Base-by-base conservation (phyloP, 2,888 invertebrate species). In the Chymomyza fuscimana region DNA sequence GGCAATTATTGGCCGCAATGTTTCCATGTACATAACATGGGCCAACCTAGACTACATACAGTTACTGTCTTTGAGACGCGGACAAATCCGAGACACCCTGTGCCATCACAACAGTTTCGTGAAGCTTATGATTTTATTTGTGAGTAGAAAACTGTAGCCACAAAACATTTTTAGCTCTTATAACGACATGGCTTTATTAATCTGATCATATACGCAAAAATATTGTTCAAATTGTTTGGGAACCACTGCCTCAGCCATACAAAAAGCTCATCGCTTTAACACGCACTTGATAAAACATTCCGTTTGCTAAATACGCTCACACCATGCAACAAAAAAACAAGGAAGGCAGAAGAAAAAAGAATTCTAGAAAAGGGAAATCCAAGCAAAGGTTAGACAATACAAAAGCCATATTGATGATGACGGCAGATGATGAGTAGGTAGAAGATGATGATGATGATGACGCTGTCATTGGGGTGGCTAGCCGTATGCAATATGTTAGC, bases 381-480 rank as follows among this genome's bases (percentile, higher is more conserved):
- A 54, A 54, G 4, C 22, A 16, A 54, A 54, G 54, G 16, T 54
- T 54, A 54, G 54, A 54, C 54, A 54, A 54, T 54, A 54, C 16
- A 66, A 66, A 54, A 50, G 67, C 16, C 58, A 52, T 25, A 71
- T 60, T 64, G 64, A 50, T 52, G 72, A 64, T 60, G 50, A 40
- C n/a, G 61, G 15, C 16, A 32, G 29, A 40, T 40, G 40, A 46
- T 46, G 12, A 46, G 40, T 46, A 4, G 10, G 6, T 5, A 12
- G 40, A 12, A 12, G 40, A 46, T 46, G 40, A 46, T 46, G 40
- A 46, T 2, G 40, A 12, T 46, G 40, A 46, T 10, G 40, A 46
- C 40, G 40, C 16, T 10, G 63, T 65, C 12, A 54, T 16, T 59
- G 52, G 70, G 76, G 63, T 74, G 76, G 22, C 7, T 52, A 15